Conservation (phyloP, 2,113 vertebrate genomes). For the Amblyornis subalaris region DNA sequence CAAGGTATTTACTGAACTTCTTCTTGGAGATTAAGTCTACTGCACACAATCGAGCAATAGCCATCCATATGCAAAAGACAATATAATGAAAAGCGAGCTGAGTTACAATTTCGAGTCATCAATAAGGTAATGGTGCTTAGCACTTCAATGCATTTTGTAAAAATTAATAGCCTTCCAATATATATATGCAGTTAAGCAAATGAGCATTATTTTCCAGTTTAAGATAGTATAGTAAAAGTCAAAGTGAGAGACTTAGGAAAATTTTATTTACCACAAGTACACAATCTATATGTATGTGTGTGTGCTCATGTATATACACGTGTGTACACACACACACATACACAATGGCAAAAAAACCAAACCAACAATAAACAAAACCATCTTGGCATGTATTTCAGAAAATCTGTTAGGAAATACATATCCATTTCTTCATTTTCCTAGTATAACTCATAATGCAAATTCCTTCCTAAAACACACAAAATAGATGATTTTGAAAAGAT, state of each 20-base stretch:
- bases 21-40: background rate
- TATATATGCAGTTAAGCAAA: background rate
- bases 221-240: background rate
- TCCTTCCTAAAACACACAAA: background rate
- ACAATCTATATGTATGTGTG: too few relatives aligned
- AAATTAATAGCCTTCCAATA: background rate
- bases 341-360: background rate
- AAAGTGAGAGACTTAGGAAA: background rate
- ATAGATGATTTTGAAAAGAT: background rate
- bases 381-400: background rate
- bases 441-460: background rate
- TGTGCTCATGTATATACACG: rapidly evolving
- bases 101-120: background rate
- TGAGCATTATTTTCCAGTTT: background rate
- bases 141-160: background rate
- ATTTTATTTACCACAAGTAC: background rate
- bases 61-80: background rate
- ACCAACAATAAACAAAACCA: background rate
- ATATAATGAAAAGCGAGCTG: background rate
- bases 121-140: background rate
- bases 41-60: background rate
- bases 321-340: background rate
- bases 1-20: background rate
- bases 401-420: background rate
- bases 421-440: background rate